Base-by-base conservation (phyloP, 1,140 invertebrate genomes). In the Calosoma granatense region DNA sequence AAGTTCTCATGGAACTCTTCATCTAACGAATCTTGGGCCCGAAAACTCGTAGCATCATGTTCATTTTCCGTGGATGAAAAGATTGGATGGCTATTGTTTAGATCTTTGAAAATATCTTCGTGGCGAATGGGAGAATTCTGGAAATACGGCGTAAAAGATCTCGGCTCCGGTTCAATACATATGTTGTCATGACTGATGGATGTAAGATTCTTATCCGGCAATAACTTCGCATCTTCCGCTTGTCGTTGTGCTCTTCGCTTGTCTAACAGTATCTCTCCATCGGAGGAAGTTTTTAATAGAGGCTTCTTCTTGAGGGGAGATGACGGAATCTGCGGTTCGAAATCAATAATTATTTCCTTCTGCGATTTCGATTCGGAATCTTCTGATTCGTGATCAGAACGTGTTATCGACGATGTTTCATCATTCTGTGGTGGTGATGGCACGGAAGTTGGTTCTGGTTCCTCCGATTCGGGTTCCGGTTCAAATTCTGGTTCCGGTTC, bases 271-370 rank as follows among this genome's bases (percentile, higher is more conserved):
- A 90, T 89, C 72, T 90, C 85, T 1, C 87, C 86, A 68, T 90
- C 88, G 0, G 87, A 90, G 22, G 87, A 70, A 0, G 88, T 88
- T 74, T 91, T 91, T 41, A 84, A 80, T 26, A 90, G 69, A n/a
- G 80, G 71, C 64, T 81, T 74, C 63, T 81, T 79, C 64, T 73
- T 61, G 67, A 66, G 61, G 76, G 70, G 61, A 64, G 74, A 64
- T 79, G 74, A 79, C 3, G 77, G 78, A 1, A 85, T 76, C 47
- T 85, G 81, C 11, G 87, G 87, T 71, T 92, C 88, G 67, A 90
- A 92, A 69, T 90, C 86, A 60, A 92, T 91, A 51, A 92, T 83
- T 56, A 92, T 91, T 73, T 92, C 89, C 65, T 84, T 80, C 67
- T 86, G 84, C 61, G 61, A 62, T 59, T 87, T 82, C 51, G 75